Percentiles rank a stretch among this genome's conserved stretches.
These are phyloP conservation scores for Lasiommata megera DNA, from an alignment of 2,888 invertebrate species.

Conservation along the genomic window DNA sequence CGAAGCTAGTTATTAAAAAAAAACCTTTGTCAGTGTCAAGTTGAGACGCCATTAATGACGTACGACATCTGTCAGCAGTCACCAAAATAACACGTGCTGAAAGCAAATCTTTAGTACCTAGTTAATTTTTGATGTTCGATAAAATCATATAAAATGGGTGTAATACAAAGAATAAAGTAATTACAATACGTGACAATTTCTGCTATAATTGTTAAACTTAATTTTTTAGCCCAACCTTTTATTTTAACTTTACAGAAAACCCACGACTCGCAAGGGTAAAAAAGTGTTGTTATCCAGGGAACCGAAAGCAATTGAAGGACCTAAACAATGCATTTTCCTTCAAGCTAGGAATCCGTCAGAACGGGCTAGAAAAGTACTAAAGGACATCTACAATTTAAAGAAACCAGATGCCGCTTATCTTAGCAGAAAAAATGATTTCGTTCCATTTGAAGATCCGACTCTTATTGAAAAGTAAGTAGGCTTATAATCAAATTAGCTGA, in stretches of 20 bases:
- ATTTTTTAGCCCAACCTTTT: neutral
- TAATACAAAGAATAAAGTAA: conserved; percentile 38
- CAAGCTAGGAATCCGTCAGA: conserved; percentile 92
- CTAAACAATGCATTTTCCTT: conserved; percentile 91
- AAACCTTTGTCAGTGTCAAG: too few relatives aligned
- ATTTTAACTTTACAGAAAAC: conserved; percentile 84
- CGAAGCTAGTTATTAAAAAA: too few relatives aligned
- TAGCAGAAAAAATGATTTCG: conserved; percentile 91
- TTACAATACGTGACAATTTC: too few relatives aligned
- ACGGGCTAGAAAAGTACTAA: conserved; percentile 85
- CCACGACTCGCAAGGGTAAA: conserved; percentile 93
- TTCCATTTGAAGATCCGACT: conserved; percentile 95
- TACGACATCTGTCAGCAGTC: too few relatives aligned
- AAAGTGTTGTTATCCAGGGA: conserved; percentile 89
- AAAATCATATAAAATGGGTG: conserved; percentile 29
- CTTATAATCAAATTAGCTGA: neutral
- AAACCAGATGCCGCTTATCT: conserved; percentile 91
- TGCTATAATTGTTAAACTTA: neutral
- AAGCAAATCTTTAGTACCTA: neutral
- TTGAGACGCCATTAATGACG: too few relatives aligned
- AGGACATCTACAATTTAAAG: conserved; percentile 93
- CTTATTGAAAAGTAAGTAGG: conserved; percentile 86
- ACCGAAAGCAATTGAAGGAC: conserved; percentile 93
- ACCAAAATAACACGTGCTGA: neutral
- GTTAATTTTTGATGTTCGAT: neutral